Evolutionary conservation across 2,888 invertebrate species (phyloP).

Genomic region (Cordilura impudica): DNA sequence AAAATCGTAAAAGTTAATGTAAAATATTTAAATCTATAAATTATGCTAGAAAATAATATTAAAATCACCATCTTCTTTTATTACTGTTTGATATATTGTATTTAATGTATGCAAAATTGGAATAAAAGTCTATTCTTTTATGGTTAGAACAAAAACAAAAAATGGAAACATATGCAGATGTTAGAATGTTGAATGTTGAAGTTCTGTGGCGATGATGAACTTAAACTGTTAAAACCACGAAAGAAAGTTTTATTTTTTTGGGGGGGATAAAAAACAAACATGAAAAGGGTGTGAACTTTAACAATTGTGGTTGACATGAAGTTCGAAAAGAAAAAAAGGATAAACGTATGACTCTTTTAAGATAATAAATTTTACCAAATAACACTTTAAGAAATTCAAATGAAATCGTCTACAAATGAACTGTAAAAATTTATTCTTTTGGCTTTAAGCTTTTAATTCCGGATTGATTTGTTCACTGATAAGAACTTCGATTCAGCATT

Average conservation of each 20-base stretch:
- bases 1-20: slow-evolving; percentile 37
- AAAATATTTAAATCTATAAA: slow-evolving; percentile 55
- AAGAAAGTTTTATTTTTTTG: neutral
- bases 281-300: slow-evolving; percentile 52
- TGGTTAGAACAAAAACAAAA: neutral
- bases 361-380: neutral
- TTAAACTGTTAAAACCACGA: slow-evolving; percentile 19
- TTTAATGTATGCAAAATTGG: neutral
- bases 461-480: no score
- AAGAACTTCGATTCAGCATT: no score
- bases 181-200: no score
- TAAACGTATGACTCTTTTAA: neutral
- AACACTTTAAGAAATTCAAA: neutral
- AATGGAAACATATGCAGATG: neutral
- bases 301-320: slow-evolving; percentile 36
- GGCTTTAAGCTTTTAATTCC: no score
- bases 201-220: neutral
- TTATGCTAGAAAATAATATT: slow-evolving; percentile 39
- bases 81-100: neutral
- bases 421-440: no score
- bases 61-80: slow-evolving; percentile 7
- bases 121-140: neutral
- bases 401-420: no score
- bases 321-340: neutral
- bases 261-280: slow-evolving; percentile 2